A percentile compares a stretch with the other conserved stretches of the same genome.
phyloP scores from a whole-genome alignment of 2,113 vertebrate species.

The Echinops telfairi region DNA sequence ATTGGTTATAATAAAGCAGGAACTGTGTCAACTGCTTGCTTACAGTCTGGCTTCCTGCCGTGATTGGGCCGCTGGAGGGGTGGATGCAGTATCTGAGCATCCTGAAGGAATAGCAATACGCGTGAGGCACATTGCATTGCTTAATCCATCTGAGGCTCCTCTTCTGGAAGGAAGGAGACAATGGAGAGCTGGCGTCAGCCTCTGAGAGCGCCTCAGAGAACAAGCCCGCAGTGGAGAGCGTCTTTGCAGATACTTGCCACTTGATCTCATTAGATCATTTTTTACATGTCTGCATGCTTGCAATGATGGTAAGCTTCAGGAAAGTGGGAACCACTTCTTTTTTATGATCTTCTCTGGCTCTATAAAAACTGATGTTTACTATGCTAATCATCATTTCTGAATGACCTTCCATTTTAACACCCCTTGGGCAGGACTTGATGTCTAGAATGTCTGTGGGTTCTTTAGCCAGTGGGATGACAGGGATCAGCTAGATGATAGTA shows the following conservation, averaged over 20 bases:
- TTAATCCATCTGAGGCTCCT: constrained; percentile 50
- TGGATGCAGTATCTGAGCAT: constrained; percentile 47
- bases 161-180: constrained; percentile 48
- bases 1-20: constrained; percentile 53
- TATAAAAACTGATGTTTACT: constrained; percentile 8
- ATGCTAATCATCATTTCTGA: background rate
- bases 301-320: constrained; percentile 58
- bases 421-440: background rate
- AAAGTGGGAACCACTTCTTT: constrained; percentile 53
- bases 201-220: constrained; percentile 53
- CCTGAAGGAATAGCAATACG: constrained; percentile 56
- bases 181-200: constrained; percentile 68
- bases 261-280: constrained; percentile 69
- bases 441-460: background rate
- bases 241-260: constrained; percentile 33
- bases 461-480: background rate
- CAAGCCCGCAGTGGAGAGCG: constrained; percentile 57
- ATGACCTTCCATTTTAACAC: constrained; percentile 8
- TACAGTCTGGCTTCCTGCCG: constrained; percentile 3
- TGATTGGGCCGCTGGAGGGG: constrained; percentile 8
- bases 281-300: constrained; percentile 66
- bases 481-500: background rate
- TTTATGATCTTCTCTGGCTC: constrained; percentile 16
- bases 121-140: constrained; percentile 55
- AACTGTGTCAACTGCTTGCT: constrained; percentile 41